These are phyloP conservation scores for Archegozetes longisetosus DNA, from an alignment of 1,140 invertebrate species.

Conservation along the genomic window DNA sequence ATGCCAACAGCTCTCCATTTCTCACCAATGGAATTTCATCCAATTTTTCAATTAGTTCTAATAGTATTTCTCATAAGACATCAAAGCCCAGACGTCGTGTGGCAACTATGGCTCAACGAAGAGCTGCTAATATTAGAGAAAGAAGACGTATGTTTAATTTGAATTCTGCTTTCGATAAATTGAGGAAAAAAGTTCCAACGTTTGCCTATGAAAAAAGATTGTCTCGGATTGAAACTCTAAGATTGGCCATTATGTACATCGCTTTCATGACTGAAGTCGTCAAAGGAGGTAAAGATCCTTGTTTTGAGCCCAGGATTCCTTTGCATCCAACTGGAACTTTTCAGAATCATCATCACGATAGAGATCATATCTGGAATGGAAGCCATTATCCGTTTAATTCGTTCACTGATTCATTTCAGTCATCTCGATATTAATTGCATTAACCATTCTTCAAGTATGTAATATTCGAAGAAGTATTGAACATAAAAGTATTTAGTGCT, in stretches of 20 bases:
- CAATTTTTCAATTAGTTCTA: not conserved
- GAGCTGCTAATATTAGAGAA: conserved; percentile 87
- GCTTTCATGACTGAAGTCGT: conserved; percentile 80
- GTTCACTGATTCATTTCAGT: not conserved
- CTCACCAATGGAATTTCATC: not conserved
- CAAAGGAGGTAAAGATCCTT: not conserved
- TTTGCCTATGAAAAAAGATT: conserved; percentile 97
- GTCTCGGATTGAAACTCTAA: conserved; percentile 90
- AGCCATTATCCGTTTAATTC: not conserved
- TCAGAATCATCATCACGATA: not conserved
- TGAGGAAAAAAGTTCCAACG: conserved; percentile 84
- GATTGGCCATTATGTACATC: conserved; percentile 95
- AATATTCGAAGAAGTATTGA: too few relatives aligned
- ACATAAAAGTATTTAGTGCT: too few relatives aligned
- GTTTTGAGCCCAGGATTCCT: not conserved
- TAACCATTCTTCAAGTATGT: too few relatives aligned
- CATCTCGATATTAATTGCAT: not conserved
- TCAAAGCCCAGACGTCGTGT: conserved; percentile 46
- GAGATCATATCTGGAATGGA: not conserved
- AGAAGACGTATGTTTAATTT: conserved; percentile 89
- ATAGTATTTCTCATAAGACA: not conserved
- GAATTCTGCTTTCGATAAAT: conserved; percentile 90
- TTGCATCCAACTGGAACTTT: not conserved
- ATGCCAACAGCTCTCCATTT: not conserved
- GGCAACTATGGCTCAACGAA: conserved; percentile 68